Percentiles rank a stretch among this genome's conserved stretches.
These are phyloP conservation scores for Danaus melanippus DNA, from an alignment of 1,140 invertebrate species.

Conservation along the genomic window DNA sequence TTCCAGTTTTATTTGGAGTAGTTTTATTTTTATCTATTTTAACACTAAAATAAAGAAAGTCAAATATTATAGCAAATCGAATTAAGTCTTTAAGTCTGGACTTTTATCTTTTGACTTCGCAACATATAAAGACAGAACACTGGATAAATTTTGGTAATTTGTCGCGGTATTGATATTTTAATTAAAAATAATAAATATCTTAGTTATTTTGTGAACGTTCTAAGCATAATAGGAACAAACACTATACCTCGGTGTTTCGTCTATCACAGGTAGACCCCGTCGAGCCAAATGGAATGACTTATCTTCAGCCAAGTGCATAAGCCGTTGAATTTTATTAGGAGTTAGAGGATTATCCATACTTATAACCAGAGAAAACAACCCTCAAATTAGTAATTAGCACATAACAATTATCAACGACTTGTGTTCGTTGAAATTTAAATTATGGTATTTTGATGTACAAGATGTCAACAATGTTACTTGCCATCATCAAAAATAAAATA, in stretches of 20 bases:
- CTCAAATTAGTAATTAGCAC: not conserved
- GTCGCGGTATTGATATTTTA: too few species aligned
- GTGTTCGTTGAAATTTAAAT: too few species aligned
- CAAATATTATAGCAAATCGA: not conserved
- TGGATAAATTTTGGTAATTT: too few species aligned
- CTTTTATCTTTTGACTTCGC: too few species aligned
- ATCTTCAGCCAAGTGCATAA: slow-evolving; percentile 57
- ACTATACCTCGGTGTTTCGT: slow-evolving; percentile 32
- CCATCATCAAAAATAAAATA: too few species aligned
- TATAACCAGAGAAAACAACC: too few species aligned
- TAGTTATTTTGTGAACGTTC: too few species aligned
- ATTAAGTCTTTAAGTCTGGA: too few species aligned
- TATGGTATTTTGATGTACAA: too few species aligned
- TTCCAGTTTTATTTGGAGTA: slow-evolving; percentile 29
- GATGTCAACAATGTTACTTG: too few species aligned
- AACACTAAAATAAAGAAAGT: slow-evolving; percentile 25
- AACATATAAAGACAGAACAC: too few species aligned
- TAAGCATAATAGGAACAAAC: slow-evolving; percentile 7
- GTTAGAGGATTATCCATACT: slow-evolving; percentile 59
- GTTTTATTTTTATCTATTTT: slow-evolving; percentile 15
- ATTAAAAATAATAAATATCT: too few species aligned
- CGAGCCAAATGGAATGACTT: slow-evolving; percentile 43
- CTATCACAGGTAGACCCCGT: slow-evolving; percentile 29
- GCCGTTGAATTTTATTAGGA: slow-evolving; percentile 55
- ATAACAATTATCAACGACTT: not conserved